These are phyloP conservation scores for Chromis chromis DNA, from an alignment of 2,797 vertebrate genomes.

Conservation along the genomic window DNA sequence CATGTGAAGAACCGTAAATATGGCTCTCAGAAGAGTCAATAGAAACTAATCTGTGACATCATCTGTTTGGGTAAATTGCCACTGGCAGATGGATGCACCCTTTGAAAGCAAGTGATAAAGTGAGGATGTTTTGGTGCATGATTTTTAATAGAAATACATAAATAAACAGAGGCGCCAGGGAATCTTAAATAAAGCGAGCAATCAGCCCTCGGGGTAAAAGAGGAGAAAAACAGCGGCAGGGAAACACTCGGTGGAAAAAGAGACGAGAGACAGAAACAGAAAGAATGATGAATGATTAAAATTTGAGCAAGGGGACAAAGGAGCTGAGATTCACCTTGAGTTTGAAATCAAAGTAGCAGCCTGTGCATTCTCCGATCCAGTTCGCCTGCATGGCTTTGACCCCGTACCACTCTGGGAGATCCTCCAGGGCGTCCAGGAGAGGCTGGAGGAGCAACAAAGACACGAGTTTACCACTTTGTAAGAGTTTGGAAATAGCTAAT, in stretches of 20 bases:
- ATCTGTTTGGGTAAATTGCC: slow-evolving; percentile 60
- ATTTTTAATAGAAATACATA: slow-evolving; percentile 39
- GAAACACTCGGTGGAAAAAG: slow-evolving; percentile 22
- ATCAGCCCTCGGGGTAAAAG: slow-evolving; percentile 36
- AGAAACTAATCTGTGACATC: slow-evolving; percentile 41
- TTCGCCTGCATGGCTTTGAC: slow-evolving; percentile 98
- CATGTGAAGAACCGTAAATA: slow-evolving; percentile 37
- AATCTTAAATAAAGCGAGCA: slow-evolving; percentile 43
- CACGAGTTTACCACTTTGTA: slow-evolving; percentile 25
- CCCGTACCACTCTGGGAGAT: slow-evolving; percentile 97
- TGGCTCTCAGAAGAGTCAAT: slow-evolving; percentile 37
- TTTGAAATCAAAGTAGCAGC: slow-evolving; percentile 92
- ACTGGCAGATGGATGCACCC: slow-evolving; percentile 29
- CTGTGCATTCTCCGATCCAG: slow-evolving; percentile 95
- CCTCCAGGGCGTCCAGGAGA: slow-evolving; percentile 89
- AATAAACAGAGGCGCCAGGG: slow-evolving; percentile 27
- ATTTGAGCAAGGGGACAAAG: slow-evolving; percentile 3
- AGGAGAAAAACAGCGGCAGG: slow-evolving; percentile 46
- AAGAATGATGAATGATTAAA: slow-evolving; percentile 54
- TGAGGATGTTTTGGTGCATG: slow-evolving; percentile 38
- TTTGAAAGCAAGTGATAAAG: slow-evolving; percentile 38
- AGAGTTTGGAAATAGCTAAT: slow-evolving; percentile 39
- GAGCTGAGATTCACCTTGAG: slow-evolving; percentile 87
- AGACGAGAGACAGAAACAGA: slow-evolving; percentile 33
- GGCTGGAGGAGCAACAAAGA: slow-evolving; percentile 80